Evolutionary conservation across 35 echinoderm and acorn worm species (phyloP).

Genomic region (Lytechinus variegatus): DNA sequence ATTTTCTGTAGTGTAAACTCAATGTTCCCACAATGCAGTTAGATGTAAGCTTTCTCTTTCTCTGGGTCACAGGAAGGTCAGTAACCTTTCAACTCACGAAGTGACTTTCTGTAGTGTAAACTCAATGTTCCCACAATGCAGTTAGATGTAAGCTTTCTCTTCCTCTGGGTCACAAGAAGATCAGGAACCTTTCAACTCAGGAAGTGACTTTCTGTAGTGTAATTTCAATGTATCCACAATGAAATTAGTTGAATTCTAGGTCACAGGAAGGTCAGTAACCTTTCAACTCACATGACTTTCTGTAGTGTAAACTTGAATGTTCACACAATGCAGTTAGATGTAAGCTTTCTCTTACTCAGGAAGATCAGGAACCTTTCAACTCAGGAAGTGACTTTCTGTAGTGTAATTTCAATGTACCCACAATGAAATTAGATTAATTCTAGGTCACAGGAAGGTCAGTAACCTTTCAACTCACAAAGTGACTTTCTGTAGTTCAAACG

Average conservation of each 20-base stretch:
- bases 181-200: too few relatives aligned
- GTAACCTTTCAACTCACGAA: neutral
- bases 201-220: slow-evolving; percentile 10
- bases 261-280: slow-evolving; percentile 85
- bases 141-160: too few relatives aligned
- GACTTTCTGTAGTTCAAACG: too few relatives aligned
- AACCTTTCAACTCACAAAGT: neutral
- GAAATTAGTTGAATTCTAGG: slow-evolving; percentile 84
- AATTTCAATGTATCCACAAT: slow-evolving; percentile 77
- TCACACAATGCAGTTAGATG: too few relatives aligned
- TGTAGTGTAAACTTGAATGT: too few relatives aligned
- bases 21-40: slow-evolving; percentile 77
- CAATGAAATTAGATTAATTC: slow-evolving; percentile 79
- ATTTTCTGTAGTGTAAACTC: slow-evolving; percentile 56
- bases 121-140: too few relatives aligned
- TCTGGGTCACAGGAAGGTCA: slow-evolving; percentile 98
- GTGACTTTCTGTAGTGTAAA: too few relatives aligned
- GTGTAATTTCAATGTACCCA: slow-evolving; percentile 82
- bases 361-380: too few relatives aligned
- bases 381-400: too few relatives aligned
- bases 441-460: slow-evolving; percentile 98
- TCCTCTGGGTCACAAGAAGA: too few relatives aligned
- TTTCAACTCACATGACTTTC: too few relatives aligned
- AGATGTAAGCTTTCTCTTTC: slow-evolving; percentile 91
- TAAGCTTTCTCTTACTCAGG: too few relatives aligned